Evolutionary conservation across 2,888 invertebrate species (phyloP).

Genomic region (Thecophora atra): DNA sequence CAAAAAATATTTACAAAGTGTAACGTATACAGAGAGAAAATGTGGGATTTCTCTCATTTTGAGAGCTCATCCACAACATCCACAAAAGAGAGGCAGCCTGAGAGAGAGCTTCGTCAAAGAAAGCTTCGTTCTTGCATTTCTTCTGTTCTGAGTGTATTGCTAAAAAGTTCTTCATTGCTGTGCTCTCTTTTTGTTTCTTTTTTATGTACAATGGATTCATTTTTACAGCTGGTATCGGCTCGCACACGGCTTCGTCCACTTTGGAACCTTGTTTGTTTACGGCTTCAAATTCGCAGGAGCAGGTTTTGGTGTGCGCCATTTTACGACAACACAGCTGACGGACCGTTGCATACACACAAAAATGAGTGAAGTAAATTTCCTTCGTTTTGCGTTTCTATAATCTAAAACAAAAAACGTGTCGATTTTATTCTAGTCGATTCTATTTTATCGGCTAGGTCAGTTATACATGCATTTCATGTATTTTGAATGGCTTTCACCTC

Average conservation of each 20-base stretch:
- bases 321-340: background rate
- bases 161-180: too few species aligned
- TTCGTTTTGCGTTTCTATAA: background rate
- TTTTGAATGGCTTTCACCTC: too few species aligned
- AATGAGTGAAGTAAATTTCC: background rate
- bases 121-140: background rate
- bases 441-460: too few species aligned
- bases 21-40: background rate
- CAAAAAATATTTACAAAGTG: background rate
- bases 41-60: background rate
- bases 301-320: background rate
- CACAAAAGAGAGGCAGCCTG: background rate
- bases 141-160: background rate
- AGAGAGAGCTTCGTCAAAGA: background rate
- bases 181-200: background rate
- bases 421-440: background rate
- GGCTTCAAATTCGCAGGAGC: background rate
- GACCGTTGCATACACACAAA: background rate
- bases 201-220: too few species aligned
- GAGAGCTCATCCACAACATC: background rate
- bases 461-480: too few species aligned
- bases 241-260: background rate
- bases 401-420: background rate
- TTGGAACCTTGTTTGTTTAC: conserved; percentile 11
- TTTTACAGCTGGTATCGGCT: background rate